These are phyloP conservation scores for Microtus ochrogaster DNA, from an alignment of 2,113 vertebrate species.

Conservation along the genomic window DNA sequence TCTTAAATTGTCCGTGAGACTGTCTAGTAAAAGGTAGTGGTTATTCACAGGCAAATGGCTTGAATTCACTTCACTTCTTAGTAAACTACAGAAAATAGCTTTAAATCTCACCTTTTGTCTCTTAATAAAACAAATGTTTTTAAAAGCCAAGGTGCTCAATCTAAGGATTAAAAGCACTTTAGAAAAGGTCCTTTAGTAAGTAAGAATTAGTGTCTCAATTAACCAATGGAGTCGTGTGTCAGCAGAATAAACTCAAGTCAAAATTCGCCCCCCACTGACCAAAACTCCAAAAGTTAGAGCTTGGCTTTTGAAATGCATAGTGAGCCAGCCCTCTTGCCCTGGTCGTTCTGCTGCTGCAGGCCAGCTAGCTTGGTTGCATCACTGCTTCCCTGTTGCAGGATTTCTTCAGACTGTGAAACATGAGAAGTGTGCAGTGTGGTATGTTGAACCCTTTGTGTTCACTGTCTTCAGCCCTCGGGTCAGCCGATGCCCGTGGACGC, in stretches of 20 bases:
- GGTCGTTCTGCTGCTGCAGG: conserved; percentile 67
- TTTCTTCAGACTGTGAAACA: conserved; percentile 88
- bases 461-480: conserved; percentile 88
- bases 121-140: conserved; percentile 74
- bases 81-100: conserved; percentile 82
- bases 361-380: conserved; percentile 51
- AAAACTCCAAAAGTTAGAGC: conserved; percentile 84
- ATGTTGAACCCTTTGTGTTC: conserved; percentile 94
- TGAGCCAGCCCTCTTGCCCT: conserved; percentile 78
- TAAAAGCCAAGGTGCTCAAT: conserved; percentile 77
- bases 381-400: conserved; percentile 54
- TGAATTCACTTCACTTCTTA: background rate
- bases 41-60: background rate
- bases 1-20: background rate
- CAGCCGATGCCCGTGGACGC: conserved; percentile 77
- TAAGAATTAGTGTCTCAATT: conserved; percentile 82
- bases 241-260: conserved; percentile 83
- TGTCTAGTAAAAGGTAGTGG: background rate
- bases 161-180: conserved; percentile 81
- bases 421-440: conserved; percentile 91
- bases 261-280: conserved; percentile 82
- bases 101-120: background rate
- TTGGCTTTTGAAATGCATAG: conserved; percentile 83
- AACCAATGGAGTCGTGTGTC: conserved; percentile 70
- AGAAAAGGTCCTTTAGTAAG: conserved; percentile 83